phyloP scores from a whole-genome alignment of 1,140 invertebrate genomes.

The Steinernema khuongi region DNA sequence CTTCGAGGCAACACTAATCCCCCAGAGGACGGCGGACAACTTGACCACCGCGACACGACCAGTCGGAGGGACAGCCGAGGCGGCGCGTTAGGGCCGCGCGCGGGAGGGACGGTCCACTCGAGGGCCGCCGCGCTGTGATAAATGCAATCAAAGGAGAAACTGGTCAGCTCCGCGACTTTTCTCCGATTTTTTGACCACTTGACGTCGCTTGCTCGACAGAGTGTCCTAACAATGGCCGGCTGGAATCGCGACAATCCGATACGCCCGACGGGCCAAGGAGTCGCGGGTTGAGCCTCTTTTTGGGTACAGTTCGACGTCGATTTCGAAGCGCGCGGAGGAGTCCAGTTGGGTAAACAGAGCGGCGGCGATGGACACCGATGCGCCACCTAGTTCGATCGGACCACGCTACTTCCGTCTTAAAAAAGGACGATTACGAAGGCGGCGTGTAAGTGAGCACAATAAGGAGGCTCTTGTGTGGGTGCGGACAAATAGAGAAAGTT shows the following conservation, averaged over 20 bases:
- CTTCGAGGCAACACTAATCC: not conserved
- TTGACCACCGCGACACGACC: slow-evolving; percentile 14
- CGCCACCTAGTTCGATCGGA: too few relatives aligned
- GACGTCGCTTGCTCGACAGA: not conserved
- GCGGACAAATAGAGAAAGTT: too few relatives aligned
- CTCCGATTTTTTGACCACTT: not conserved
- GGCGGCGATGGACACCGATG: not conserved
- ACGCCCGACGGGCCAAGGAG: not conserved
- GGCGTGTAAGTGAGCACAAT: too few relatives aligned
- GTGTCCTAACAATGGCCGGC: not conserved
- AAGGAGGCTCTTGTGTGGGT: too few relatives aligned
- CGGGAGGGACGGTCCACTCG: not conserved
- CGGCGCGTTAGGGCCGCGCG: not conserved
- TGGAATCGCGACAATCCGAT: not conserved
- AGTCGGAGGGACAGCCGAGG: not conserved
- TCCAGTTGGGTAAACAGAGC: not conserved
- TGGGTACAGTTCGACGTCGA: not conserved
- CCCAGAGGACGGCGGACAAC: not conserved
- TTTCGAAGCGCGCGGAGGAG: not conserved
- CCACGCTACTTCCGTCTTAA: too few relatives aligned
- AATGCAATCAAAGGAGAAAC: slow-evolving; percentile 11
- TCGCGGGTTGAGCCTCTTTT: not conserved
- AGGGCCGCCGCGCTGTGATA: not conserved
- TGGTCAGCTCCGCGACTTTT: not conserved
- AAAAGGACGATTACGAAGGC: too few relatives aligned